Evolutionary conservation across 2,113 vertebrate genomes (phyloP).

Genomic region (Sinocyclocheilus grahami): DNA sequence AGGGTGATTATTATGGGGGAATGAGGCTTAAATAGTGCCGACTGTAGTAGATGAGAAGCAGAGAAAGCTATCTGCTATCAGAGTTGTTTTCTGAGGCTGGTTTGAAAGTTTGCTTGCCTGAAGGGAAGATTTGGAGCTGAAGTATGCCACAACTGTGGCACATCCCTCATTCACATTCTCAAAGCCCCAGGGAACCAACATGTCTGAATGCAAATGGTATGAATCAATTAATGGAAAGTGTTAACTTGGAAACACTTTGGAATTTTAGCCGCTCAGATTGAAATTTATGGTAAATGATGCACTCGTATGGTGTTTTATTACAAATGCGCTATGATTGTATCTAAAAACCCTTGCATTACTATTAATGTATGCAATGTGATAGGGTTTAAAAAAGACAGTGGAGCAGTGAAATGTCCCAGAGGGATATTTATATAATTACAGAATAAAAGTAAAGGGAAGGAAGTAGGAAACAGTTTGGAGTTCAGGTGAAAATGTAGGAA

Average conservation of each 20-base stretch:
- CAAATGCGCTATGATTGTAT: constrained; percentile 1
- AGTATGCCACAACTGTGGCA: constrained; percentile 35
- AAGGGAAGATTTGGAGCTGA: constrained; percentile 30
- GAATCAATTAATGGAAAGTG: not conserved
- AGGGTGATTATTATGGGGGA: constrained; percentile 38
- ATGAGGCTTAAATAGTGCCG: constrained; percentile 6
- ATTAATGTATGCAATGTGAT: constrained; percentile 7
- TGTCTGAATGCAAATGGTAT: constrained; percentile 39
- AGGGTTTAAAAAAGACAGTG: constrained; percentile 2
- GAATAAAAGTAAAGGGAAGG: not conserved
- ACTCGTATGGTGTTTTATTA: not conserved
- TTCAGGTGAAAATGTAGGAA: not conserved
- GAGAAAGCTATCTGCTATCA: constrained; percentile 26
- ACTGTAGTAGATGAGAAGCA: constrained; percentile 12
- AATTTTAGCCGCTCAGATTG: not conserved
- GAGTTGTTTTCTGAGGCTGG: constrained; percentile 24
- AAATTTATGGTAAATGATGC: not conserved
- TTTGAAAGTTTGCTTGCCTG: constrained; percentile 38
- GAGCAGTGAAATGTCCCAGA: constrained; percentile 5
- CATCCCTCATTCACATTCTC: constrained; percentile 28
- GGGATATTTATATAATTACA: constrained; percentile 7
- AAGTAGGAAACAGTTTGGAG: not conserved
- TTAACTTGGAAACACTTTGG: constrained; percentile 11
- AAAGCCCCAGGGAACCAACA: constrained; percentile 8
- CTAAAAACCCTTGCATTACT: not conserved